These are phyloP conservation scores for Tachysurus fulvidraco DNA, from an alignment of 2,113 vertebrate species.

Conservation along the genomic window DNA sequence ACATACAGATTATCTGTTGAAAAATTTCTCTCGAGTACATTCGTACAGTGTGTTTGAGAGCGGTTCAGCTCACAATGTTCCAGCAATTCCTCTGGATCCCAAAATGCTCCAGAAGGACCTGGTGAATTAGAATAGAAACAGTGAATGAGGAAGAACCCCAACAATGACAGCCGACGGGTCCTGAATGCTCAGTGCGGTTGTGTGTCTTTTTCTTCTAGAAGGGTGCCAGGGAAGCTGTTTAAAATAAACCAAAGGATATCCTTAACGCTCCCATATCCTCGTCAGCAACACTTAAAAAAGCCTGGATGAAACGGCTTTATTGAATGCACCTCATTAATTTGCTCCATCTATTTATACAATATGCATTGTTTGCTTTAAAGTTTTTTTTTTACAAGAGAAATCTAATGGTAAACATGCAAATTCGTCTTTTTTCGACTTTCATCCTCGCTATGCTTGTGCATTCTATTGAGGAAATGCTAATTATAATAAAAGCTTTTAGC, in stretches of 20 bases:
- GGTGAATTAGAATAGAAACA: slow-evolving; percentile 31
- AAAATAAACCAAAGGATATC: slow-evolving; percentile 46
- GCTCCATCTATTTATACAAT: background rate
- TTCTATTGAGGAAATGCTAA: slow-evolving; percentile 63
- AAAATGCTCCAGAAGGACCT: slow-evolving; percentile 15
- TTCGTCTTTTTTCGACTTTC: slow-evolving; percentile 35
- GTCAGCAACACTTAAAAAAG: slow-evolving; percentile 16
- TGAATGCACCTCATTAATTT: background rate
- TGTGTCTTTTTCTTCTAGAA: slow-evolving; percentile 25
- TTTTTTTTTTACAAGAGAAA: slow-evolving; percentile 30
- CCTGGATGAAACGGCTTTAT: background rate
- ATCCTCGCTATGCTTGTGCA: slow-evolving; percentile 30
- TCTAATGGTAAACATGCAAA: slow-evolving; percentile 40
- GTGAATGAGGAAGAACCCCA: slow-evolving; percentile 28
- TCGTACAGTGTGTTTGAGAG: background rate
- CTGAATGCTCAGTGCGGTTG: slow-evolving; percentile 23
- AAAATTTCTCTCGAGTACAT: background rate
- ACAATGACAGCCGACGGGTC: slow-evolving; percentile 26
- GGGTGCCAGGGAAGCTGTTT: slow-evolving; percentile 44
- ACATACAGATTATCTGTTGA: background rate
- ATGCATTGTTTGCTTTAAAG: slow-evolving; percentile 22
- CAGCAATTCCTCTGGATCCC: background rate
- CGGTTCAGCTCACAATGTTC: background rate
- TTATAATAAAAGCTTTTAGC: slow-evolving; percentile 72
- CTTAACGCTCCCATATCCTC: slow-evolving; percentile 25